phyloP scores from a whole-genome alignment of 2,797 vertebrate genomes.

The Staurois parvus region DNA sequence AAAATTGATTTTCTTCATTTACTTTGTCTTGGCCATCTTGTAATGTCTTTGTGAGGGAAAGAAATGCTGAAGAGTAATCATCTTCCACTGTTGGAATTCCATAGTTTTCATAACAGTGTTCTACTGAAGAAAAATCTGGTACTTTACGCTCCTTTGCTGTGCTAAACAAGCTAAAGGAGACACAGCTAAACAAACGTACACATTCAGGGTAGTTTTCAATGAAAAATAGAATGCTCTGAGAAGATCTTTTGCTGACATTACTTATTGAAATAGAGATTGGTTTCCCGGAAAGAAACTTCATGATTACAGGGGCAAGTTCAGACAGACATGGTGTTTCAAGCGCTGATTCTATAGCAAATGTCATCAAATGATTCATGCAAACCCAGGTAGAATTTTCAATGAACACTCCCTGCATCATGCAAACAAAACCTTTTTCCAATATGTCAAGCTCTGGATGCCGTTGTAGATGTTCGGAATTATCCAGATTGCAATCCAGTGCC shows the following conservation, averaged over 20 bases:
- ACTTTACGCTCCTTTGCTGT: not conserved
- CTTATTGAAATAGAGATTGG: not conserved
- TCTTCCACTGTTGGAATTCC: slow-evolving; percentile 26
- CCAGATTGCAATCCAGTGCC: slow-evolving; percentile 52
- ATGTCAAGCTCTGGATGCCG: slow-evolving; percentile 39
- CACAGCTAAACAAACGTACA: slow-evolving; percentile 29
- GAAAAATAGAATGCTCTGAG: not conserved
- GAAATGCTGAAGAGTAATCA: slow-evolving; percentile 19
- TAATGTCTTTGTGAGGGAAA: not conserved
- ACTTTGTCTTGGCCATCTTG: not conserved
- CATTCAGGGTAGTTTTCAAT: slow-evolving; percentile 55
- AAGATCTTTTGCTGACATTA: not conserved
- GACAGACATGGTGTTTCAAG: slow-evolving; percentile 24
- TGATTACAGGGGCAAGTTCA: slow-evolving; percentile 37
- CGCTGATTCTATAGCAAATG: slow-evolving; percentile 9
- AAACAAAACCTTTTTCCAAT: not conserved
- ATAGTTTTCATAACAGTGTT: not conserved
- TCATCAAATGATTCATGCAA: slow-evolving; percentile 8
- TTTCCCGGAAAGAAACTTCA: slow-evolving; percentile 51
- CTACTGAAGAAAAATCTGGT: not conserved
- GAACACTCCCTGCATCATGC: not conserved
- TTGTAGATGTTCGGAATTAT: not conserved
- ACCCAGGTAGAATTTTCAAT: not conserved
- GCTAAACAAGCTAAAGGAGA: not conserved
- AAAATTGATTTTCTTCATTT: not conserved